phyloP scores from a whole-genome alignment of 1,140 invertebrate species.

The Achatina immaculata region DNA sequence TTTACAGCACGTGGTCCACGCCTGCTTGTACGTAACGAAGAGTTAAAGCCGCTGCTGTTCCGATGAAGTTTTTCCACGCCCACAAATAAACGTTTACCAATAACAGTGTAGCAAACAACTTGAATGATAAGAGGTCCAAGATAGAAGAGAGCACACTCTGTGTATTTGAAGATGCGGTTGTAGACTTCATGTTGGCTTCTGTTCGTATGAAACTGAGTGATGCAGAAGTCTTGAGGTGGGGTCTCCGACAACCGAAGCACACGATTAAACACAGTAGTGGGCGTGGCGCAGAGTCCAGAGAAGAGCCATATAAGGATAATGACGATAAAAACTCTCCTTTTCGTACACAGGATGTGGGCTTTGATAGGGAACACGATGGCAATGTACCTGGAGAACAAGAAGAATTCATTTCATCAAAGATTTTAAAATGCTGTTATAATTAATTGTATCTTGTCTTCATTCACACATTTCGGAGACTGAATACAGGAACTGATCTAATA shows the following conservation, averaged over 20 bases:
- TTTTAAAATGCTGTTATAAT: too few relatives aligned
- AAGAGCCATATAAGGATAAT: slow-evolving; percentile 67
- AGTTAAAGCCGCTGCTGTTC: slow-evolving; percentile 29
- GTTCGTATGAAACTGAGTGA: slow-evolving; percentile 51
- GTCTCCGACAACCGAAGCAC: slow-evolving; percentile 43
- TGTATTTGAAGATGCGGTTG: slow-evolving; percentile 64
- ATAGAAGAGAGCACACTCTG: slow-evolving; percentile 68
- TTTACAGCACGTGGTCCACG: slow-evolving; percentile 35
- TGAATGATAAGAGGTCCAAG: slow-evolving; percentile 67
- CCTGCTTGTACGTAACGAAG: slow-evolving; percentile 26
- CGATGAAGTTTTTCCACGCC: slow-evolving; percentile 60
- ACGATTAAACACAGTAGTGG: slow-evolving; percentile 66
- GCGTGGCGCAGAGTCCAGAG: slow-evolving; percentile 61
- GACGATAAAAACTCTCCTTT: slow-evolving; percentile 61
- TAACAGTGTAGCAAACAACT: slow-evolving; percentile 67
- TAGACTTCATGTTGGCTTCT: slow-evolving; percentile 53
- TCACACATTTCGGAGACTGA: neutral
- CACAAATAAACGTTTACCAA: slow-evolving; percentile 66
- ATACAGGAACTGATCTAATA: too few relatives aligned
- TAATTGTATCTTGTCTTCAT: neutral
- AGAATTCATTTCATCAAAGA: too few relatives aligned
- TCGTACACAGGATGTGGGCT: slow-evolving; percentile 70
- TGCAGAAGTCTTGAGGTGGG: slow-evolving; percentile 50
- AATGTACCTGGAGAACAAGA: slow-evolving; percentile 64
- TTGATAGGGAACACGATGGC: slow-evolving; percentile 71